Percentiles rank a stretch among this genome's conserved stretches.
Conservation (phyloP, 2,113 vertebrate species). For the Ciconia boyciana region DNA sequence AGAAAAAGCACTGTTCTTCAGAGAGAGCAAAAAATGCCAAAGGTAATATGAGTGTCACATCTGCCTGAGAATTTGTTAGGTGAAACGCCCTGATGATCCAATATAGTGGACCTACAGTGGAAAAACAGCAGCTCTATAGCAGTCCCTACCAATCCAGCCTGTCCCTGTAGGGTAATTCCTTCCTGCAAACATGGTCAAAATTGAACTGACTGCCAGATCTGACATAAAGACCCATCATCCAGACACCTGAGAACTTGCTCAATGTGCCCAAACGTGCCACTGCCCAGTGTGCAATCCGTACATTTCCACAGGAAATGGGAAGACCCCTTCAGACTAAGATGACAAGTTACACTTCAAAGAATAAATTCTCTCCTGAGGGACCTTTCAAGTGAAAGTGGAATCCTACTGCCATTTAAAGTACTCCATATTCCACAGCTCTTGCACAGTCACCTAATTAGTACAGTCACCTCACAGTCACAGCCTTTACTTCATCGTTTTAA, state of each 20-base stretch:
- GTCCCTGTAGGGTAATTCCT: not conserved
- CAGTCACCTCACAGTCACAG: not conserved
- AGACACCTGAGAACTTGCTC: not conserved
- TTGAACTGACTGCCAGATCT: not conserved
- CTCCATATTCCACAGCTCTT: not conserved
- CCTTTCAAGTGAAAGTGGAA: not conserved
- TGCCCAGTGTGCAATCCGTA: not conserved
- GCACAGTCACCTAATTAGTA: not conserved
- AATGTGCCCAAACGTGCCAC: not conserved
- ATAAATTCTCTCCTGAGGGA: not conserved
- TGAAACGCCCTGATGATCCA: not conserved
- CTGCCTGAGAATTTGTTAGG: not conserved
- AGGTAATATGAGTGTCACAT: not conserved
- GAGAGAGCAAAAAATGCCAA: not conserved
- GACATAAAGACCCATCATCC: not conserved
- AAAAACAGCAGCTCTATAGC: not conserved
- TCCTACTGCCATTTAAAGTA: not conserved
- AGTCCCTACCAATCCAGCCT: not conserved
- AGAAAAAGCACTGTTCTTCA: not conserved
- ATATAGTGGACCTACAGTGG: fast-evolving
- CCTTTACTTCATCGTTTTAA: not conserved
- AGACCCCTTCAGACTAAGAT: not conserved
- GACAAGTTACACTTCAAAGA: not conserved
- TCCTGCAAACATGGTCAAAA: not conserved
- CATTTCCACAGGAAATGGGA: not conserved